Conservation (phyloP, 2,113 vertebrate genomes). For the Haliaeetus leucogaster region DNA sequence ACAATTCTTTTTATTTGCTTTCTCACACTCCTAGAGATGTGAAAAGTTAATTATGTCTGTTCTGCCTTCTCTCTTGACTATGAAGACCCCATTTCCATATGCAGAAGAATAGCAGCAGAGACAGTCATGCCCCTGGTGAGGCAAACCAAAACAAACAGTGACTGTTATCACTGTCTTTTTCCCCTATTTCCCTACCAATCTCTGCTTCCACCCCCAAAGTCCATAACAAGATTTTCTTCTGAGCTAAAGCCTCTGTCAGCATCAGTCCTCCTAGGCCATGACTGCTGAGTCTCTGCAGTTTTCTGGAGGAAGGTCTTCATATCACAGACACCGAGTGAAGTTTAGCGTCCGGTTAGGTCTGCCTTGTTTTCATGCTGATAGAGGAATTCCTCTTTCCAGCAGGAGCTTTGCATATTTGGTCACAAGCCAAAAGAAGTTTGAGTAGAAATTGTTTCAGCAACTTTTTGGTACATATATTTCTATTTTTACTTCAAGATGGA, state of each 20-base stretch:
- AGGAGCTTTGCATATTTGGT: background rate
- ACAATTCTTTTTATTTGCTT: background rate
- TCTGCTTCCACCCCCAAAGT: background rate
- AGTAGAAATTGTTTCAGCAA: background rate
- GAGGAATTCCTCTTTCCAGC: constrained; percentile 4
- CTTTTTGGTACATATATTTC: background rate
- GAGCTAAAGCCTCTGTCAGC: background rate
- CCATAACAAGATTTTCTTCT: background rate
- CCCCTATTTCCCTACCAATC: background rate
- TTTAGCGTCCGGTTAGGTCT: background rate
- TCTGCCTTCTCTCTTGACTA: background rate
- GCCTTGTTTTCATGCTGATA: background rate
- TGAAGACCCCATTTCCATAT: background rate
- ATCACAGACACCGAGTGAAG: background rate
- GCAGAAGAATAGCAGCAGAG: background rate
- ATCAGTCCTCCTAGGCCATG: background rate
- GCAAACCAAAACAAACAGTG: background rate
- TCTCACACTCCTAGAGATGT: background rate
- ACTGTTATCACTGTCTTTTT: background rate
- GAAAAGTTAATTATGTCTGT: background rate
- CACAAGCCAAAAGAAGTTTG: background rate
- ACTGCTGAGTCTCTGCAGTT: background rate
- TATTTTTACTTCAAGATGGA: constrained; percentile 12
- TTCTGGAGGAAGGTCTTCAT: background rate
- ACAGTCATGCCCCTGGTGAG: background rate